Evolutionary conservation across 2,888 invertebrate species (phyloP), one percentile per base, ranked within the genome.

Genomic region (Tethea ocularis): DNA sequence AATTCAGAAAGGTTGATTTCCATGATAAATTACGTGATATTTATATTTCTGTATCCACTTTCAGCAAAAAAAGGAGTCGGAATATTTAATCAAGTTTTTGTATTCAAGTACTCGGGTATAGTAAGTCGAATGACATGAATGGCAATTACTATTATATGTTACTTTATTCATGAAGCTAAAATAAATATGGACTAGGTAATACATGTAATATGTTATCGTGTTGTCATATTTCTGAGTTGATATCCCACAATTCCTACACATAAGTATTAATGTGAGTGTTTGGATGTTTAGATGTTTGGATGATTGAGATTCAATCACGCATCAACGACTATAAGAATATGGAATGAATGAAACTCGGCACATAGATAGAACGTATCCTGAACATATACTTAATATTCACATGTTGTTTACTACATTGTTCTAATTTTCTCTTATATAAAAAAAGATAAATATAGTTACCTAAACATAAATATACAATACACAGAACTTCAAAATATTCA

Each of bases 51-150:
- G 33, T 54, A 33, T 8, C n/a, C 22, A 54, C 33, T 54, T 54
- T 54, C 2, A 33, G 8, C 36, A 36, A 20, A 54, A 20, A 10
- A 54, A 13, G 6, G 33, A 33, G 20, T 33, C 22, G 8, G 20
- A 33, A 36, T 54, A 20, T 33, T 54, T 54, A 22, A 54, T 54
- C 6, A 15, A 15, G 22, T 54, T 33, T 54, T 36, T 54, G 17
- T 54, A 36, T 53, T 33, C 54, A 22, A 33, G 33, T 33, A 33
- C 8, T 46, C 17, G 46, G 20, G 46, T 46, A 46, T 20, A 17
- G 46, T 46, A n/a, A 46, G 17, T 20, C 20, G 20, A 46, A 46
- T 33, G 17, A 33, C 20, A 33, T 33, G 5, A 17, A n/a, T 33
- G 29, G 17, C 15, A 17, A 17, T 24, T 17, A 53, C 11, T 29